Evolutionary conservation across 2,888 invertebrate genomes (phyloP).

Genomic region (Dryadula phaetusa): DNA sequence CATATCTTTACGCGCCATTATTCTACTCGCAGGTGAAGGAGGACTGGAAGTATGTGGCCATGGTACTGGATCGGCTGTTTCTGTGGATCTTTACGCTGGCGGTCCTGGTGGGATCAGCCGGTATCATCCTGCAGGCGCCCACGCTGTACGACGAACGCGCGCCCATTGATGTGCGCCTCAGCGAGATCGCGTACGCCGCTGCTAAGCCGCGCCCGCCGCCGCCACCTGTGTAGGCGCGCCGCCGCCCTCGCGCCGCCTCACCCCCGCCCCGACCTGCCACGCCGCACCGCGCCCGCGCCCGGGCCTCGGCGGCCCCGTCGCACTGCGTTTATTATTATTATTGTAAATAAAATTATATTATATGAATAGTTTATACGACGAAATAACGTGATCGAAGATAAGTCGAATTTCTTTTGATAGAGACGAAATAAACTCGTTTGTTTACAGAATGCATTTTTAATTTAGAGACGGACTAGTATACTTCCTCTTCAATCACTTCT

Average conservation of each 20-base stretch:
- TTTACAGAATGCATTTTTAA: conserved; percentile 56
- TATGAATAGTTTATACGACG: conserved; percentile 77
- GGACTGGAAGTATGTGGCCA: conserved; percentile 99
- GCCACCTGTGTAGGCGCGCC: conserved; percentile 53
- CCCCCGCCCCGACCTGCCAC: conserved; percentile 43
- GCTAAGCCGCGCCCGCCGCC: conserved; percentile 89
- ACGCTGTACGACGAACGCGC: conserved; percentile 96
- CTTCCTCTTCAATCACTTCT: too few species aligned
- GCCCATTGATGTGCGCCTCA: conserved; percentile 94
- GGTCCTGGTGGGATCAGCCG: conserved; percentile 96
- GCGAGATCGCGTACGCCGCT: conserved; percentile 95
- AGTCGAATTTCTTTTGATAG: conserved; percentile 83
- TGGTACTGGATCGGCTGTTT: conserved; percentile 98
- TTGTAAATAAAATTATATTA: conserved; percentile 59
- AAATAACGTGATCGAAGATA: conserved; percentile 72
- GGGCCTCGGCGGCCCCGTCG: conserved; percentile 41
- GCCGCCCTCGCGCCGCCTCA: conserved; percentile 47
- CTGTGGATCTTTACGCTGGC: conserved; percentile 98
- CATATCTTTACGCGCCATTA: background rate
- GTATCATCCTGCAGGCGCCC: conserved; percentile 97
- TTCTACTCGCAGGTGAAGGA: conserved; percentile 90
- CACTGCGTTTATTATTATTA: conserved; percentile 54
- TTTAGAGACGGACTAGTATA: background rate
- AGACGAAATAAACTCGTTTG: conserved; percentile 77
- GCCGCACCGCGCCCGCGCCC: conserved; percentile 21